These are phyloP conservation scores for Sinonovacula constricta DNA, from an alignment of 1,140 invertebrate genomes.

Conservation along the genomic window DNA sequence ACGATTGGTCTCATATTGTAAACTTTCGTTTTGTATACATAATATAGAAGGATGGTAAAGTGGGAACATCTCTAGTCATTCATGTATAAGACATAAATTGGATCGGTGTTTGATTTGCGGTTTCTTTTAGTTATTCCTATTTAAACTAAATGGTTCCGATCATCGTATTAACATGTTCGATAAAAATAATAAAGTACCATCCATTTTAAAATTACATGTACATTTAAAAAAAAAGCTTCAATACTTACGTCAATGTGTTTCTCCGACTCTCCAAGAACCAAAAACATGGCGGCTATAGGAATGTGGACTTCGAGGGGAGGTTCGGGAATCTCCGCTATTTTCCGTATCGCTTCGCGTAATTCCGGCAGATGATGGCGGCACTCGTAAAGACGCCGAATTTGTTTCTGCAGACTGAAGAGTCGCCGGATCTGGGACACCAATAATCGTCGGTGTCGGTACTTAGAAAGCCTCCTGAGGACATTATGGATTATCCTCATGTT, in stretches of 20 bases:
- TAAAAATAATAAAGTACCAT: too few relatives aligned
- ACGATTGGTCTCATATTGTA: too few relatives aligned
- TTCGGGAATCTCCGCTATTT: not conserved
- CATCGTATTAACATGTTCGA: too few relatives aligned
- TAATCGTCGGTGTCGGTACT: constrained; percentile 23
- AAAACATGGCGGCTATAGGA: constrained; percentile 25
- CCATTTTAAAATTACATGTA: too few relatives aligned
- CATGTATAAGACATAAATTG: too few relatives aligned
- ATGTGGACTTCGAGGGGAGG: constrained; percentile 34
- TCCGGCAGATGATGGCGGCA: constrained; percentile 21
- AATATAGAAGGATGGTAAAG: too few relatives aligned
- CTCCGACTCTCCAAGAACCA: constrained; percentile 35
- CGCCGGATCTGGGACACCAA: constrained; percentile 9
- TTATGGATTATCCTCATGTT: constrained; percentile 21
- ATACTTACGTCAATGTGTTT: constrained; percentile 20
- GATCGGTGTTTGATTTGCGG: too few relatives aligned
- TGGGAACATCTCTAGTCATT: too few relatives aligned
- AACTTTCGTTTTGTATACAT: too few relatives aligned
- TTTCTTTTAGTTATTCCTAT: too few relatives aligned
- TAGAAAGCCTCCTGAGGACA: constrained; percentile 6
- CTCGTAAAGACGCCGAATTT: constrained; percentile 18
- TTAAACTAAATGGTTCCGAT: too few relatives aligned
- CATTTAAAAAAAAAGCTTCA: too few relatives aligned
- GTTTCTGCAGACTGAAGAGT: constrained; percentile 17
- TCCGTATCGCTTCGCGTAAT: not conserved